phyloP scores from a whole-genome alignment of 2,888 invertebrate species.

The Colletes collaris region DNA sequence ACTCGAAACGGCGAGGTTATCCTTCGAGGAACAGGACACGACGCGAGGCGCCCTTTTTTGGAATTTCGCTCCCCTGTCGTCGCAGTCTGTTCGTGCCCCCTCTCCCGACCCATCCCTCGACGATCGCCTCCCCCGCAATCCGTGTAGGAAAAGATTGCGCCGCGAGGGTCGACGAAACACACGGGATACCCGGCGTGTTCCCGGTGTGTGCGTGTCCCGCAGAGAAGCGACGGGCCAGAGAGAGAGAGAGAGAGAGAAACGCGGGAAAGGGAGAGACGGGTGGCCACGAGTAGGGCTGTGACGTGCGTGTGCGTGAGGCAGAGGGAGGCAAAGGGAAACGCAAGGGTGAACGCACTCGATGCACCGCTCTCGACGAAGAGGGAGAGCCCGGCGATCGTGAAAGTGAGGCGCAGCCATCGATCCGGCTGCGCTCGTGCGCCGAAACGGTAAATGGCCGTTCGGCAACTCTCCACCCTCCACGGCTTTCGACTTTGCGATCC shows the following conservation, averaged over 20 bases:
- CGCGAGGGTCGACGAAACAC: slow-evolving; percentile 33
- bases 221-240: not conserved
- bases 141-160: slow-evolving; percentile 35
- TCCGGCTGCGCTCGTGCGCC: slow-evolving; percentile 64
- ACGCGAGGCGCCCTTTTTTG: not conserved
- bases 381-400: slow-evolving; percentile 58
- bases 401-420: slow-evolving; percentile 67
- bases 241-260: too few species aligned
- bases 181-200: slow-evolving; percentile 1
- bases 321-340: slow-evolving; percentile 26
- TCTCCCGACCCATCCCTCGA: not conserved
- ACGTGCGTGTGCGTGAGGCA: slow-evolving; percentile 50
- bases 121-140: slow-evolving; percentile 26
- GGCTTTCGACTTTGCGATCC: slow-evolving; percentile 54
- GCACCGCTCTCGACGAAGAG: slow-evolving; percentile 39
- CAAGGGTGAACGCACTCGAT: slow-evolving; percentile 67
- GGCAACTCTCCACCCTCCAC: slow-evolving; percentile 46
- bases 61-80: slow-evolving; percentile 11
- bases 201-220: not conserved
- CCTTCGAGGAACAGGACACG: too few species aligned
- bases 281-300: slow-evolving; percentile 23
- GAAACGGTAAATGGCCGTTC: slow-evolving; percentile 68
- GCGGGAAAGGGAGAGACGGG: too few species aligned
- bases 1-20: too few species aligned
- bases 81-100: not conserved